phyloP scores from a whole-genome alignment of 92 coral and sea anemone genomes.

The Zoanthus solanderi region DNA sequence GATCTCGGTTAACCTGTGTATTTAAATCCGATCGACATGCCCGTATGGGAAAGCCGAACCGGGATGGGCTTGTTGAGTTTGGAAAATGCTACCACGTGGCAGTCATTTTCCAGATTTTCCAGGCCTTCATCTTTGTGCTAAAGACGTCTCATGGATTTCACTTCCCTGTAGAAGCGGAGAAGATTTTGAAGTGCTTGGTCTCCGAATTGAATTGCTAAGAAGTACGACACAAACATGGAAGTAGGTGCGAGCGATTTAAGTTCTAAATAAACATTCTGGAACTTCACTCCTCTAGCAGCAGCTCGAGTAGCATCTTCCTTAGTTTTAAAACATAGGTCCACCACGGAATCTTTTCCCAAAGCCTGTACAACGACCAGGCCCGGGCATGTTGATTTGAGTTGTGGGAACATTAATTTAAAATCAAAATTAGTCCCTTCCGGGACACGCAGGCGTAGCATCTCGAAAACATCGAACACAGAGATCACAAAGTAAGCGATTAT shows the following conservation, averaged over 20 bases:
- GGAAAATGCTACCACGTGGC: conserved; percentile 18
- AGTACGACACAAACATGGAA: neutral
- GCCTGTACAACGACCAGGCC: no score
- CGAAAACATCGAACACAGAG: no score
- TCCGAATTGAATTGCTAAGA: neutral
- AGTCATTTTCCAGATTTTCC: conserved; percentile 2
- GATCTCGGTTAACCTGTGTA: conserved; percentile 10
- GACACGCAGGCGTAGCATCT: no score
- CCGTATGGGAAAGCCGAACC: no score
- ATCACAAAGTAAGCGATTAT: no score
- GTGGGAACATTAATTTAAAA: no score
- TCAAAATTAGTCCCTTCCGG: no score
- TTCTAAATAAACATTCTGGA: no score
- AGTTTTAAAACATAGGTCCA: neutral
- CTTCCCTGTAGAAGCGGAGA: conserved; percentile 11
- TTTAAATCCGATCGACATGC: neutral
- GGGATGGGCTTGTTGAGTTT: neutral
- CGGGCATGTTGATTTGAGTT: no score
- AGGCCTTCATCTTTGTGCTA: neutral
- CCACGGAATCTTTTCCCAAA: no score
- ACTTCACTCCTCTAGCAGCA: neutral
- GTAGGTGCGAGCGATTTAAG: neutral
- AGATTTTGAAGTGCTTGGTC: neutral
- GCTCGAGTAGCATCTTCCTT: neutral
- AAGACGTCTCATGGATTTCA: neutral